Percentiles rank a stretch among this genome's conserved stretches.
Conservation (phyloP, 1,140 invertebrate genomes). For the Bombus fervidus region DNA sequence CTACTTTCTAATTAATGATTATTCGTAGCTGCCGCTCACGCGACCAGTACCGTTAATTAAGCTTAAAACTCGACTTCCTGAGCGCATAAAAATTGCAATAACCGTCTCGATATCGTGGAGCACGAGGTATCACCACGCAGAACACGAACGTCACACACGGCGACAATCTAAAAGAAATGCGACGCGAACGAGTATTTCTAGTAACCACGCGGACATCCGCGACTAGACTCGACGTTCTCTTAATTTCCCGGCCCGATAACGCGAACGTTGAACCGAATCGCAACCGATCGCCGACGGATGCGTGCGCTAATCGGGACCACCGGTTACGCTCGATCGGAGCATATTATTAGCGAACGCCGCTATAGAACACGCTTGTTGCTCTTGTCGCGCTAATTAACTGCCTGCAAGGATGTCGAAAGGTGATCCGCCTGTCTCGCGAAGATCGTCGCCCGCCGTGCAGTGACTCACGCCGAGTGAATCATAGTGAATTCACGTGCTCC, state of each 20-base stretch:
- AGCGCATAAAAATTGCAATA: conserved; percentile 6
- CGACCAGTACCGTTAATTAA: conserved; percentile 29
- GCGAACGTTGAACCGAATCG: conserved; percentile 18
- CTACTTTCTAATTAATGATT: conserved; percentile 35
- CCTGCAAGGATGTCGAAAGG: neutral
- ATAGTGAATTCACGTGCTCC: neutral
- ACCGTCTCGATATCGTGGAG: neutral
- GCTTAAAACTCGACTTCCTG: neutral
- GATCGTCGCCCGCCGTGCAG: neutral
- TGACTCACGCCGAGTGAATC: neutral
- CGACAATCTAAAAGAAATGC: neutral
- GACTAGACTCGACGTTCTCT: neutral
- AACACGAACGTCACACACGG: neutral
- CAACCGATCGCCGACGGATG: neutral
- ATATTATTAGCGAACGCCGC: neutral
- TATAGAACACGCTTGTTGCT: neutral
- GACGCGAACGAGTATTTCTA: neutral
- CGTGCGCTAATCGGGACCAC: neutral
- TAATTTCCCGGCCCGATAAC: conserved; percentile 2
- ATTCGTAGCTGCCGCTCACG: neutral
- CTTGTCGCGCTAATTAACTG: conserved; percentile 11
- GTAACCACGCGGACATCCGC: neutral
- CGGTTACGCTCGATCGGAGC: neutral
- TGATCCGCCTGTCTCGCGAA: neutral
- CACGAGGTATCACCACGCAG: neutral